These are phyloP conservation scores for Tachuris rubrigastra DNA, from an alignment of 2,113 vertebrate species.

Conservation along the genomic window DNA sequence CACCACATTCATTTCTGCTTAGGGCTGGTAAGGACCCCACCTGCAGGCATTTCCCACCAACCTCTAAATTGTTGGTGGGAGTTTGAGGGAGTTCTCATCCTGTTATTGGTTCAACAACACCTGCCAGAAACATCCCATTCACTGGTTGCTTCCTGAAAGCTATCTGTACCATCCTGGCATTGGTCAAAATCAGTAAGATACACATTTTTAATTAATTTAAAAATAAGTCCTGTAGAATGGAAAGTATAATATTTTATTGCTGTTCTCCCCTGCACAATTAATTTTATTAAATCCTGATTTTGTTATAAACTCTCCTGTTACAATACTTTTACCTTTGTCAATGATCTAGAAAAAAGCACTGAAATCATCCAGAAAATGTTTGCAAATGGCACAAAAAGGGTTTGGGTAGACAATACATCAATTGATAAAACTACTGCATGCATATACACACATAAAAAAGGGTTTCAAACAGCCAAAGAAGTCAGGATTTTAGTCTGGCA, in stretches of 20 bases:
- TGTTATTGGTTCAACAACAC: accelerated
- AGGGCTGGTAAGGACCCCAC: background rate
- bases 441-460: background rate
- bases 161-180: background rate
- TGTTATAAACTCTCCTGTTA: background rate
- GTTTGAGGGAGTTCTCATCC: background rate
- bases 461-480: background rate
- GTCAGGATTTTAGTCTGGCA: background rate
- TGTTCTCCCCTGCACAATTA: background rate
- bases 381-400: background rate
- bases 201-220: background rate
- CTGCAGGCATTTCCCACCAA: background rate
- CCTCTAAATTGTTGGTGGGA: background rate
- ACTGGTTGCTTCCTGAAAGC: background rate
- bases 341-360: background rate
- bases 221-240: background rate
- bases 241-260: background rate
- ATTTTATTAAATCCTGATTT: background rate
- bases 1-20: accelerated
- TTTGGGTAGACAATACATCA: background rate
- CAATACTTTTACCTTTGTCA: background rate
- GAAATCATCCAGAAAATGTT: background rate
- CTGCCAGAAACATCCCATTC: background rate
- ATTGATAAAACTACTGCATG: background rate
- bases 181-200: background rate